Evolutionary conservation across 2,797 vertebrate species (phyloP).

Genomic region (Pogoniulus pusillus): DNA sequence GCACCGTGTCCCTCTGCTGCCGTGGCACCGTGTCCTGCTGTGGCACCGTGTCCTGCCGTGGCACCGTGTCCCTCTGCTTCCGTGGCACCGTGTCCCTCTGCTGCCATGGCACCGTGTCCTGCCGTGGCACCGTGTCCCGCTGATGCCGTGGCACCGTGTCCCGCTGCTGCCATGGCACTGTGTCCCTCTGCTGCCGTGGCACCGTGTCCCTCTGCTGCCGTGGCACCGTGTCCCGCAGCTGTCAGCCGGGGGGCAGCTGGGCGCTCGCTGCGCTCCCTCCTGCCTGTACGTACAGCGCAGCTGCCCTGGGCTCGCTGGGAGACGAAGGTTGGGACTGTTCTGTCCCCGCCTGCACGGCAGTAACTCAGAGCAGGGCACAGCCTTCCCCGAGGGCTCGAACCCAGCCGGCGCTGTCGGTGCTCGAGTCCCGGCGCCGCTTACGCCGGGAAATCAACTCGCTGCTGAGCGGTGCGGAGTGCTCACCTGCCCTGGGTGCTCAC

Average conservation of each 20-base stretch:
- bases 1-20: too few species aligned
- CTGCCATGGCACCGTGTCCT: too few species aligned
- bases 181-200: too few species aligned
- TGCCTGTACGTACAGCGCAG: not conserved
- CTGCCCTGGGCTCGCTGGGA: not conserved
- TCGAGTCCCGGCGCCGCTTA: not conserved
- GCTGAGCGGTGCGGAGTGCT: too few species aligned
- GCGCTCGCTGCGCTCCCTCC: not conserved
- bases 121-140: too few species aligned
- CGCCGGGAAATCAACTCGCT: rapidly evolving
- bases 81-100: too few species aligned
- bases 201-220: too few species aligned
- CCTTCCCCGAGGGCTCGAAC: not conserved
- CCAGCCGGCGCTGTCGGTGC: not conserved
- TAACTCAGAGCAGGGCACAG: not conserved
- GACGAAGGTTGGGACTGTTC: not conserved
- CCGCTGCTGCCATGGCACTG: too few species aligned
- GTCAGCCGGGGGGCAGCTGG: not conserved
- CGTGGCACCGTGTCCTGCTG: too few species aligned
- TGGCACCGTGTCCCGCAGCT: not conserved
- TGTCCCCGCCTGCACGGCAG: not conserved
- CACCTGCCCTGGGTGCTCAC: rapidly evolving
- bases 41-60: not conserved
- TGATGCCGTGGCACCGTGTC: too few species aligned
- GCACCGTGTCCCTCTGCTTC: too few species aligned